phyloP scores from a whole-genome alignment of 1,140 invertebrate species.

The Nixonia krombeini region DNA sequence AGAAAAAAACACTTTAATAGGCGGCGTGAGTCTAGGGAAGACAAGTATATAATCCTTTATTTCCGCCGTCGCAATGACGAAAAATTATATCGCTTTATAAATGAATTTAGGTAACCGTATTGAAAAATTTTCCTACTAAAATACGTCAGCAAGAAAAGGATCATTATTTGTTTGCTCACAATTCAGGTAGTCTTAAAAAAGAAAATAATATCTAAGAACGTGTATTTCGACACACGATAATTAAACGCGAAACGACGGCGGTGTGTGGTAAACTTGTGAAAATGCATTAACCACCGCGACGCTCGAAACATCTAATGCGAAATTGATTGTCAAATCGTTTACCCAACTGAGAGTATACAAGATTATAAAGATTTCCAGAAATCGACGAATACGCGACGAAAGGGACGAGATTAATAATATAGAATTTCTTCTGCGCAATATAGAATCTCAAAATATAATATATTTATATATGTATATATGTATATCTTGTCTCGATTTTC shows the following conservation, averaged over 20 bases:
- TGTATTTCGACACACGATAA: neutral
- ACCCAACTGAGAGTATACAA: too few relatives aligned
- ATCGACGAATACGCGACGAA: slow-evolving; percentile 9
- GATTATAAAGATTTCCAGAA: too few relatives aligned
- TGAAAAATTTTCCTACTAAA: too few relatives aligned
- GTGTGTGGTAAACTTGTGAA: slow-evolving; percentile 17
- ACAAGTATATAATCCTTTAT: too few relatives aligned
- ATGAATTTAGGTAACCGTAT: too few relatives aligned
- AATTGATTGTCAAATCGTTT: neutral
- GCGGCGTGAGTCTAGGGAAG: too few relatives aligned
- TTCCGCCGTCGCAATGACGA: too few relatives aligned
- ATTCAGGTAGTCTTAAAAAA: neutral
- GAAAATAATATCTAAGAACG: slow-evolving; percentile 9
- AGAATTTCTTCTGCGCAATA: slow-evolving; percentile 3
- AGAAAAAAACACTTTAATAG: too few relatives aligned
- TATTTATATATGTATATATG: slow-evolving; percentile 20
- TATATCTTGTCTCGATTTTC: neutral
- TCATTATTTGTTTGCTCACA: too few relatives aligned
- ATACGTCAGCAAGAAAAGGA: too few relatives aligned
- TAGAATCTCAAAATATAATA: slow-evolving; percentile 19
- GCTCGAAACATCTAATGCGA: slow-evolving; percentile 7
- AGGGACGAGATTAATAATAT: slow-evolving; percentile 15
- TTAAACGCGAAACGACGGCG: slow-evolving; percentile 6
- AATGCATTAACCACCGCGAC: slow-evolving; percentile 28
- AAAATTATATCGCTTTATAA: too few relatives aligned